Evolutionary conservation across 2,888 invertebrate genomes (phyloP), one percentile per base, ranked within the genome.

Genomic region (Axea sp.): DNA sequence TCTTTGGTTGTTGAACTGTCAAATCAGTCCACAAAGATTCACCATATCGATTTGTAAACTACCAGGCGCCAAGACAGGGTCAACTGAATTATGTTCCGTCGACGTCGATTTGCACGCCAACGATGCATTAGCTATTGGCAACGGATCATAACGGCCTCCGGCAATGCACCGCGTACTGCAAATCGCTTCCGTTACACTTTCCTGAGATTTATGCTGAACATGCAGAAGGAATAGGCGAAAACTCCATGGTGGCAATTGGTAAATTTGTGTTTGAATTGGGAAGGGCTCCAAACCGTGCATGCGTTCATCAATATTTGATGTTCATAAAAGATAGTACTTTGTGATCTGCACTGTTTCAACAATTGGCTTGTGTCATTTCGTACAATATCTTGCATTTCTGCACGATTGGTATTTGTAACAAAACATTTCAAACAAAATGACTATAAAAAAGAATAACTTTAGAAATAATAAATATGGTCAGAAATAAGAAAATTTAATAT

Each of bases 161-260:
- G 82, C 80, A 77, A 79, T 77, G 68, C 77, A 76, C 76, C 75
- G 80, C 78, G 72, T 71, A 77, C 81, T 77, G 78, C 77, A 80
- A 82, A 83, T 83, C 81, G 82, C 79, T 82, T 80, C 81, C 82
- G 81, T 82, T 76, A 81, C 79, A 80, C 81, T 82, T 81, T 80
- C 76, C 77, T 55, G 75, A 79, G 77, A 82, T 82, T 81, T 81
- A 81, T 79, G 78, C 78, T 43, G 77, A 78, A 74, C 65, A 67
- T 65, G 67, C 59, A 59, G 39, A 41, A 24, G 57, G 65, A 76
- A 73, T 76, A 45, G 57, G 24, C 53, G 62, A 73, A 76, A 76
- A 67, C 41, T 69, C 59, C 55, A 47, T 68, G 55, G 51, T 75
- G 57, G 64, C 77, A 68, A 77, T 76, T 71, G 75, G 60, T 73